Percentiles rank a stretch among this genome's conserved stretches.
Evolutionary conservation across 2,113 vertebrate species (phyloP).

Genomic region (Nematolebias whitei): DNA sequence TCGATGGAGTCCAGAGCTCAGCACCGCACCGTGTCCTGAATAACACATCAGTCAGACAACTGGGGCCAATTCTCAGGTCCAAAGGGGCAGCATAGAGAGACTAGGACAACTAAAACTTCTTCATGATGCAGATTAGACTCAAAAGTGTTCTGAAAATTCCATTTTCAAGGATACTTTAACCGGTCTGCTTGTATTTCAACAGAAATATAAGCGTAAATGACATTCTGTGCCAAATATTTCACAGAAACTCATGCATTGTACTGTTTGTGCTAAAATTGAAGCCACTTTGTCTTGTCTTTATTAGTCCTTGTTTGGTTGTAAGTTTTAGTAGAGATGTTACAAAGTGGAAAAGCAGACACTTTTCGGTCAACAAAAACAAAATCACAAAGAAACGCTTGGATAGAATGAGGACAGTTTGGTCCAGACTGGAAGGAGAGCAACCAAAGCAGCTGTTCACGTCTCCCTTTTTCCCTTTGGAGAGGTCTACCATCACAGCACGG

Average conservation of each 20-base stretch:
- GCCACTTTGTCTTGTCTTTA: not conserved
- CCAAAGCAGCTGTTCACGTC: slow-evolving; percentile 74
- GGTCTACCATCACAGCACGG: slow-evolving; percentile 50
- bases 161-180: not conserved
- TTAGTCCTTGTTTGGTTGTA: not conserved
- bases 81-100: slow-evolving; percentile 59
- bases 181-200: not conserved
- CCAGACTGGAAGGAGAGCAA: slow-evolving; percentile 43
- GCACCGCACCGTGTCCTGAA: slow-evolving; percentile 64
- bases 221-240: not conserved
- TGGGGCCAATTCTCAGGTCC: slow-evolving; percentile 60
- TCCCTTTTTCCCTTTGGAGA: slow-evolving; percentile 51
- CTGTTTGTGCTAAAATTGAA: not conserved
- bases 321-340: slow-evolving; percentile 19
- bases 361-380: slow-evolving; percentile 27
- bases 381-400: slow-evolving; percentile 48
- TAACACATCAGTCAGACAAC: slow-evolving; percentile 71
- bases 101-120: slow-evolving; percentile 20
- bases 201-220: not conserved
- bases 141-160: not conserved
- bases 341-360: slow-evolving; percentile 1
- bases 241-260: too few relatives aligned
- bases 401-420: slow-evolving; percentile 66
- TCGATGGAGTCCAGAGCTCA: slow-evolving; percentile 57
- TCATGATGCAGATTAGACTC: slow-evolving; percentile 5